Evolutionary conservation across 2,113 vertebrate species (phyloP), one percentile per base, ranked within the genome.

Genomic region (Strigops habroptila): DNA sequence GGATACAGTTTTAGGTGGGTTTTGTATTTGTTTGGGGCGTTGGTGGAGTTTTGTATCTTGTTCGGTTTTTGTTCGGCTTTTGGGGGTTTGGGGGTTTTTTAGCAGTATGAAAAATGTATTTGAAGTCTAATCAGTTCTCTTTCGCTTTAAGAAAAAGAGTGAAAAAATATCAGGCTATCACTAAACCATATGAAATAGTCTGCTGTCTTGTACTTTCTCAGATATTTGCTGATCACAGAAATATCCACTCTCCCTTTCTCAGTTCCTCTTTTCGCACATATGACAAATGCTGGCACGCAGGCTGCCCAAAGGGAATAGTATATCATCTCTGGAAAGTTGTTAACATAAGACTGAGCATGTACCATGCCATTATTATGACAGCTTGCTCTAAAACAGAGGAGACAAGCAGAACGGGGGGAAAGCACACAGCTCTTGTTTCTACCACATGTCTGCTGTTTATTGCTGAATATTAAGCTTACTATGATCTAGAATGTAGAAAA

Each of bases 341-440:
- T 97, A 97, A 97, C 97, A 98, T 95, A 97, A 96, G 97, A 97
- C 95, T 97, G 94, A 97, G 95, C 88, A 91, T 91, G 92, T 96
- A 90, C 96, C 83, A n/a, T 95, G 97, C 95, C 96, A 82, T 96
- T 97, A 96, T 96, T 91, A 93, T 97, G 98, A 97, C 97, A 98
- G 96, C 82, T 96, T 96, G 86, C 91, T 97, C 88, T 96, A 94
- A 97, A 97, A 91, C 89, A 84, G 79, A 96, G 88, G 88, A 98
- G 94, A 96, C 83, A 94, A 95, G 94, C 62, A 94, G 77, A 93
- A 75, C 52, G 5, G 18, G 24, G 18, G 12, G 8, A 33, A 92
- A 95, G 52, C 46, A 76, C 78, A 83, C 70, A 92, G 94, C 85
- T 76, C 39, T 79, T 74, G n/a, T 82, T 75, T 90, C 49, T 78